Evolutionary conservation across 2,113 vertebrate species (phyloP).

Genomic region (Cyanoramphus novaezelandiae): DNA sequence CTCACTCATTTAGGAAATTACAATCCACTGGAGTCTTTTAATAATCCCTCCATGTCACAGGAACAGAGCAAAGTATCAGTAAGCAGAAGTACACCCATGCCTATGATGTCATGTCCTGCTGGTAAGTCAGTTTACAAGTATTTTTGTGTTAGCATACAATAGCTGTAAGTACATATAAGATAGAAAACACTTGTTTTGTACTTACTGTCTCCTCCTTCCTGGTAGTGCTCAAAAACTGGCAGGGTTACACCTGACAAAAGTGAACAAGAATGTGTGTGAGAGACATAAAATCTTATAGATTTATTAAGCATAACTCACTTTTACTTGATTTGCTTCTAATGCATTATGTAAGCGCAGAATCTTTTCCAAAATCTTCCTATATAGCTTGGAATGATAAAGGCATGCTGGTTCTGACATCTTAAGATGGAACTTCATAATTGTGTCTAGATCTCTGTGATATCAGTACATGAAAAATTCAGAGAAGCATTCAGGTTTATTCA

Average conservation of each 20-base stretch:
- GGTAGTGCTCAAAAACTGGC: conserved; percentile 97
- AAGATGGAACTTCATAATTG: not conserved
- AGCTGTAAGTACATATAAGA: not conserved
- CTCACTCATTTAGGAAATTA: not conserved
- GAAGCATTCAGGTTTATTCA: not conserved
- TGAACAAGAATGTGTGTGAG: not conserved
- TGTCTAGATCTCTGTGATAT: not conserved
- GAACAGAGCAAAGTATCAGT: not conserved
- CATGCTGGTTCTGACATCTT: not conserved
- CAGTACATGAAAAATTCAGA: not conserved
- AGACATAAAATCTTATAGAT: not conserved
- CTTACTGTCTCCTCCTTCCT: conserved; percentile 98
- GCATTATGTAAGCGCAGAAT: not conserved
- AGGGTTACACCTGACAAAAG: conserved; percentile 88
- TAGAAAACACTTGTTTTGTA: not conserved
- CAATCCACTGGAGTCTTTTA: not conserved
- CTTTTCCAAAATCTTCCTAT: not conserved
- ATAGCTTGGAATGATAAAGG: not conserved
- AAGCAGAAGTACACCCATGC: not conserved
- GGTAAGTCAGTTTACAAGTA: too few species aligned
- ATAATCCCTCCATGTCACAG: not conserved
- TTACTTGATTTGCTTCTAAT: not conserved
- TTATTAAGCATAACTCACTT: not conserved
- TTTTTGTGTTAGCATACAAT: not conserved
- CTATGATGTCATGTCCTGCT: too few species aligned